Conservation (phyloP, 2,113 vertebrate species). For the Lophotis ruficrista region DNA sequence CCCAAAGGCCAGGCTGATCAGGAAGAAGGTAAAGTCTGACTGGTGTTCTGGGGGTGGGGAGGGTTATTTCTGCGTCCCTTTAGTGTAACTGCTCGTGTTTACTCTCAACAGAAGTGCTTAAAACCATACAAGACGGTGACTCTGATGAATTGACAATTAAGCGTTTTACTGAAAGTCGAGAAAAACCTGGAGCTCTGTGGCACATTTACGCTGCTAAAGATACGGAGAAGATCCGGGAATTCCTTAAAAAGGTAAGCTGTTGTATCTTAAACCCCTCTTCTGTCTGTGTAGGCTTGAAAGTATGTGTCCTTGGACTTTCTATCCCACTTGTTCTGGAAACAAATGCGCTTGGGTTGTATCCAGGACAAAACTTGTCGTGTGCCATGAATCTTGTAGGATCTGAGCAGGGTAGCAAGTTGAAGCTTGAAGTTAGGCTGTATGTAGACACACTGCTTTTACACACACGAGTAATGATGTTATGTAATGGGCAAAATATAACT, state of each 20-base stretch:
- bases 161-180: slow-evolving; percentile 77
- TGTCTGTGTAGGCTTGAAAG: neutral
- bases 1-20: slow-evolving; percentile 79
- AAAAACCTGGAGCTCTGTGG: slow-evolving; percentile 83
- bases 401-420: neutral
- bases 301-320: neutral
- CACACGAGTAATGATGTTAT: neutral
- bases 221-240: slow-evolving; percentile 82
- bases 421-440: neutral
- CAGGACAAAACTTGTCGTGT: neutral
- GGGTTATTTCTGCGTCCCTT: neutral
- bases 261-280: neutral
- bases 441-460: neutral
- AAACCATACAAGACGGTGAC: slow-evolving; percentile 82
- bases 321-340: neutral
- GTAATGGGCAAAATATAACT: neutral
- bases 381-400: neutral
- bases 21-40: slow-evolving; percentile 72
- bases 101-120: slow-evolving; percentile 76
- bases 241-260: slow-evolving; percentile 78
- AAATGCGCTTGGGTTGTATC: neutral
- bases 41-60: neutral
- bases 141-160: slow-evolving; percentile 82
- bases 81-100: neutral
- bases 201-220: slow-evolving; percentile 84